Evolutionary conservation across 2,888 invertebrate species (phyloP).

Genomic region (Miltochrista miniata): DNA sequence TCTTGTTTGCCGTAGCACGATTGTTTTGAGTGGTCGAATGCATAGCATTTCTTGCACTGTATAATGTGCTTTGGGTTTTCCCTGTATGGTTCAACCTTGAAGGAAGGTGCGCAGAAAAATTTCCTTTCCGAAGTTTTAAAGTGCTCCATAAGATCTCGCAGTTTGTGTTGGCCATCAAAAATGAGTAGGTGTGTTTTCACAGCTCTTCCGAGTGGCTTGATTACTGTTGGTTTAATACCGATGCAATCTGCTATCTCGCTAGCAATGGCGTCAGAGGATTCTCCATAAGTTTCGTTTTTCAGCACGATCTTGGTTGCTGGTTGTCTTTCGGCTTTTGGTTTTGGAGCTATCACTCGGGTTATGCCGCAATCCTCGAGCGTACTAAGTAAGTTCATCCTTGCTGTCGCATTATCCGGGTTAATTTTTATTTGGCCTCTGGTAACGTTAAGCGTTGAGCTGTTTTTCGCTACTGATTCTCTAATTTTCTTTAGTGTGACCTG

Average conservation of each 20-base stretch:
- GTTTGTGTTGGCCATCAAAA: neutral
- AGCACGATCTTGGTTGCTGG: neutral
- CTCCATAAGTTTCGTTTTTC: too few relatives aligned
- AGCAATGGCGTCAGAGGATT: too few relatives aligned
- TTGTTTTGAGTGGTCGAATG: conserved; percentile 10
- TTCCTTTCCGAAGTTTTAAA: too few relatives aligned
- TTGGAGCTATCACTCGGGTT: neutral
- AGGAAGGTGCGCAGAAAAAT: too few relatives aligned
- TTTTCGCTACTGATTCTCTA: conserved; percentile 20
- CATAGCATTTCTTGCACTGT: conserved; percentile 3
- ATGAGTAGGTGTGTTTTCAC: neutral
- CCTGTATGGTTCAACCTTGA: conserved; percentile 5
- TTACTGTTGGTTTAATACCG: neutral
- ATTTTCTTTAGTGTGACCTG: conserved; percentile 5
- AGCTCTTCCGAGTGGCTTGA: neutral
- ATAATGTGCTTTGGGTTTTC: conserved; percentile 5
- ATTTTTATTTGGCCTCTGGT: conserved; percentile 10
- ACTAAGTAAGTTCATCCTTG: neutral
- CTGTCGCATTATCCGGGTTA: neutral
- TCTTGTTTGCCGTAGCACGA: conserved; percentile 13
- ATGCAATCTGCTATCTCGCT: too few relatives aligned
- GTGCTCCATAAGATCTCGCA: too few relatives aligned
- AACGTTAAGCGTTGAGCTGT: conserved; percentile 19
- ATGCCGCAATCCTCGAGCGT: neutral
- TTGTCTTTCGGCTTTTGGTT: neutral